Evolutionary conservation across 2,113 vertebrate species (phyloP).

Genomic region (Paracanthobrama guichenoti): DNA sequence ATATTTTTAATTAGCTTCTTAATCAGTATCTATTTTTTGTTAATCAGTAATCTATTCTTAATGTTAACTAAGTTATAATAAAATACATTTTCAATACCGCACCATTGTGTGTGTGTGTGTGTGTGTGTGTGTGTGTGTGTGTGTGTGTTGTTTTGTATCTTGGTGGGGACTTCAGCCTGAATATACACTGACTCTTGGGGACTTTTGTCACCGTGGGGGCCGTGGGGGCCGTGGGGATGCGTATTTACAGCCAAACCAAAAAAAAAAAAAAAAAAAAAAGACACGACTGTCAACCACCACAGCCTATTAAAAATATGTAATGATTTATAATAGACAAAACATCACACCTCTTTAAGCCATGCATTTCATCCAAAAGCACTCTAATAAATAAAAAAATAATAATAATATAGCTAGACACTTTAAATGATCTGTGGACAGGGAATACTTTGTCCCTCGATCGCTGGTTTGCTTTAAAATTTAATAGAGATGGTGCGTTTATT

Average conservation of each 20-base stretch:
- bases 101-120: neutral
- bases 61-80: neutral
- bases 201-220: too few relatives aligned
- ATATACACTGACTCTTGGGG: too few relatives aligned
- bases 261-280: too few relatives aligned
- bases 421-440: neutral
- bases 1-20: neutral
- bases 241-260: too few relatives aligned
- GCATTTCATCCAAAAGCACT: neutral
- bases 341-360: neutral
- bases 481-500: neutral
- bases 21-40: too few relatives aligned
- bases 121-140: too few relatives aligned
- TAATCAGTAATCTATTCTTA: neutral
- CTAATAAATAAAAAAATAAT: neutral
- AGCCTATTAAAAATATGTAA: neutral
- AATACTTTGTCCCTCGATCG: neutral
- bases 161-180: too few relatives aligned
- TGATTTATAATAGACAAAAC: neutral
- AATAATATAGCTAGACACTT: neutral
- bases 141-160: too few relatives aligned
- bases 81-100: neutral
- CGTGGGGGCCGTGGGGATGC: too few relatives aligned
- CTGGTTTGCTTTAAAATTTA: neutral
- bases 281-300: neutral